phyloP scores from a whole-genome alignment of 2,797 vertebrate species.

The Mycteria americana region DNA sequence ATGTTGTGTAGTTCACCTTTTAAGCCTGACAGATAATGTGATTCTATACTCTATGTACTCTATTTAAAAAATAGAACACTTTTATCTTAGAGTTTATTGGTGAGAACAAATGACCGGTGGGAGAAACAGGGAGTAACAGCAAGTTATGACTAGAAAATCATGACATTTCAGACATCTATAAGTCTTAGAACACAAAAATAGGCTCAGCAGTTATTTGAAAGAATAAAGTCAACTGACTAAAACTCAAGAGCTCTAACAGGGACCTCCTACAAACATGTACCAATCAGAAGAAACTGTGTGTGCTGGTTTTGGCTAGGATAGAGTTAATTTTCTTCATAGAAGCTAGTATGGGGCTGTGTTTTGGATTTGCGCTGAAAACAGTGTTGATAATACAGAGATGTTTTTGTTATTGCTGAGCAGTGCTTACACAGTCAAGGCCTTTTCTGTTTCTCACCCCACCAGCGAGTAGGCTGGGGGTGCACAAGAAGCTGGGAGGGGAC shows the following conservation, averaged over 20 bases:
- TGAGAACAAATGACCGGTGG: background rate
- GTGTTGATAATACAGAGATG: too few species aligned
- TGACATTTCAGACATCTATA: background rate
- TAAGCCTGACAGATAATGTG: background rate
- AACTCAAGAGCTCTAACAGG: background rate
- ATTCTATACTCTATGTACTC: background rate
- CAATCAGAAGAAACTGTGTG: background rate
- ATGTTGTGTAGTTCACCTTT: background rate
- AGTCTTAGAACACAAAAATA: background rate
- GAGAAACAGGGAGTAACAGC: background rate
- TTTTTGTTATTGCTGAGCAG: too few species aligned
- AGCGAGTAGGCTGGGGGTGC: too few species aligned
- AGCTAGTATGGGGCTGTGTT: too few species aligned
- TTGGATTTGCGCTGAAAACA: too few species aligned
- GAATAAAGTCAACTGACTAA: background rate
- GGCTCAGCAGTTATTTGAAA: background rate
- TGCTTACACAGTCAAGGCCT: too few species aligned
- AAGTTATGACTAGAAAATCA: background rate
- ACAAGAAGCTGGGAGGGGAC: too few species aligned
- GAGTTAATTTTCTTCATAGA: too few species aligned
- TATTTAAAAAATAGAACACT: background rate
- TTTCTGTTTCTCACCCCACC: too few species aligned
- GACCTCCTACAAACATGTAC: background rate
- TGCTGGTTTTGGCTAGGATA: too few species aligned
- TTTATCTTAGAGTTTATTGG: background rate